Evolutionary conservation across 2,888 invertebrate species (phyloP).

Genomic region (Erannis defoliaria): DNA sequence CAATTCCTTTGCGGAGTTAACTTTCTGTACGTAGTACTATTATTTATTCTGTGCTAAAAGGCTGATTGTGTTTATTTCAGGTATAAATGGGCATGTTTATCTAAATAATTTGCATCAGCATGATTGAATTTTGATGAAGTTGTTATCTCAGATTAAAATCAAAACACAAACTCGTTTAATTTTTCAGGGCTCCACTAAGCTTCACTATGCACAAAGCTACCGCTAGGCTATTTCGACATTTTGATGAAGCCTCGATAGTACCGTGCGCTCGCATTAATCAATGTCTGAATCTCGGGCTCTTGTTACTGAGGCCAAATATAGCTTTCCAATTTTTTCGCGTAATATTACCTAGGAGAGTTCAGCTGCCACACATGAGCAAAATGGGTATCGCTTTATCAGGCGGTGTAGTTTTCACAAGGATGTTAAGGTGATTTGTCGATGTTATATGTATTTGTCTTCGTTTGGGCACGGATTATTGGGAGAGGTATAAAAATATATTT

Average conservation of each 20-base stretch:
- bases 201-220: conserved; percentile 9
- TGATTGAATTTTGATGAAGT: neutral
- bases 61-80: no score
- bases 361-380: conserved; percentile 12
- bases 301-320: conserved; percentile 37
- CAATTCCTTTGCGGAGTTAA: no score
- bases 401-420: conserved; percentile 25
- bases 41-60: no score
- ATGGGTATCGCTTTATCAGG: conserved; percentile 20
- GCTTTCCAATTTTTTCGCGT: conserved; percentile 38
- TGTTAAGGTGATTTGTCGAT: conserved; percentile 19
- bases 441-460: conserved; percentile 10
- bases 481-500: no score
- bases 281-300: conserved; percentile 46
- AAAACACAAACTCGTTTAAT: conserved; percentile 8
- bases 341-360: conserved; percentile 33
- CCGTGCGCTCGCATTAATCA: conserved; percentile 59
- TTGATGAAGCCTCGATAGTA: conserved; percentile 39
- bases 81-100: no score
- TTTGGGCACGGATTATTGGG: neutral
- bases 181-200: conserved; percentile 10
- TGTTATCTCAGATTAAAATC: neutral
- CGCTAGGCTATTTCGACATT: conserved; percentile 30
- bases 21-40: no score
- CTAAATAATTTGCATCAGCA: neutral